phyloP scores from a whole-genome alignment of 1,140 invertebrate species.

The Pogonognathellus flavescens region DNA sequence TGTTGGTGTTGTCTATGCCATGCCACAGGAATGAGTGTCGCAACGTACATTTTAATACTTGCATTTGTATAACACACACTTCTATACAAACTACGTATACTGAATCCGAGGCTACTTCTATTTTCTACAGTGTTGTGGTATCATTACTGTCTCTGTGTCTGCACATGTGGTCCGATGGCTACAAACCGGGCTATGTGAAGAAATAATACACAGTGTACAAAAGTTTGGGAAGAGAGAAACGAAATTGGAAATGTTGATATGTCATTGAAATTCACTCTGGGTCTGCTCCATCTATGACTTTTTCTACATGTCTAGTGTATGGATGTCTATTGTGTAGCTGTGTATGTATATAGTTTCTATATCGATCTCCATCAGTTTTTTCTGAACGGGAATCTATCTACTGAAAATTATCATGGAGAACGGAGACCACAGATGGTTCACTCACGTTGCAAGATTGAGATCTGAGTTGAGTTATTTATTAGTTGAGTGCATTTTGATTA shows the following conservation, averaged over 20 bases:
- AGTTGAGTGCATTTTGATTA: conserved; percentile 39
- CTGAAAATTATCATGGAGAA: not conserved
- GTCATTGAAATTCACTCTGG: conserved; percentile 35
- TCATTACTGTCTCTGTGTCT: too few relatives aligned
- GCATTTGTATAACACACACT: not conserved
- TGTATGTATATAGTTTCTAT: not conserved
- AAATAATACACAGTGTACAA: not conserved
- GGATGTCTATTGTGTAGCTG: not conserved
- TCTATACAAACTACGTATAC: not conserved
- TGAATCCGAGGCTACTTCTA: too few relatives aligned
- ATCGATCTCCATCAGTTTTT: too few relatives aligned
- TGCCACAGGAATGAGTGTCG: not conserved
- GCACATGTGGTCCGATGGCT: too few relatives aligned
- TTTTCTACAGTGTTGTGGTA: too few relatives aligned
- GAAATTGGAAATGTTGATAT: conserved; percentile 31
- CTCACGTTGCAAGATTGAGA: conserved; percentile 1
- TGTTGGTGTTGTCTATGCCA: not conserved
- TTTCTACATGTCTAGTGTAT: not conserved
- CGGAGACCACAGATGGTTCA: conserved; percentile 8
- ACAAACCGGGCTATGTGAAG: not conserved
- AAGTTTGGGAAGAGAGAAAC: not conserved
- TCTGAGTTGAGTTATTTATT: conserved; percentile 45
- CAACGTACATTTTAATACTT: not conserved
- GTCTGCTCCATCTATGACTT: not conserved
- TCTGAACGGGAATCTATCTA: not conserved